phyloP scores from a whole-genome alignment of 2,888 invertebrate genomes.

The Drosophila neonasuta region DNA sequence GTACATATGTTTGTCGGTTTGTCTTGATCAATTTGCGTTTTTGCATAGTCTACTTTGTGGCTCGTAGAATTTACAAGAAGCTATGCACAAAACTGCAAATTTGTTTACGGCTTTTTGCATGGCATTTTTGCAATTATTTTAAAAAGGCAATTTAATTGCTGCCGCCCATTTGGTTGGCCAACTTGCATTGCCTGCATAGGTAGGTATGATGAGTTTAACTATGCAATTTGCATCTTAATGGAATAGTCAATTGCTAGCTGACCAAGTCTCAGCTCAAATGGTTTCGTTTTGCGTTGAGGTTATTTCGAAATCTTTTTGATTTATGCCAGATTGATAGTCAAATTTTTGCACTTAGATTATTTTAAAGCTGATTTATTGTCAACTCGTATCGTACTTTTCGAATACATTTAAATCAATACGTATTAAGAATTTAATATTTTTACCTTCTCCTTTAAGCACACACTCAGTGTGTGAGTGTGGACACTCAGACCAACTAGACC shows the following conservation, averaged over 20 bases:
- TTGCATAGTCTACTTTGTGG: constrained; percentile 56
- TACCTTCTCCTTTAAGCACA: neutral
- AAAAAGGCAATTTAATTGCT: constrained; percentile 69
- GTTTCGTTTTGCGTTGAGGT: constrained; percentile 24
- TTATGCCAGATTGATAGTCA: constrained; percentile 44
- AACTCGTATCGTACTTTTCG: constrained; percentile 24
- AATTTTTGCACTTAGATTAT: constrained; percentile 10
- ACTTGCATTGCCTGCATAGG: constrained; percentile 4
- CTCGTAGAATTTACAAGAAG: constrained; percentile 44
- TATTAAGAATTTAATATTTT: neutral
- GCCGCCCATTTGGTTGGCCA: constrained; percentile 17
- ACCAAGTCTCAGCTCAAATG: constrained; percentile 17
- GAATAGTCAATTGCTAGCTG: constrained; percentile 39
- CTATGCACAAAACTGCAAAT: constrained; percentile 47
- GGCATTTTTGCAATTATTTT: constrained; percentile 66
- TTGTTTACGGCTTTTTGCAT: constrained; percentile 50
- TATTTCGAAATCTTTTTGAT: constrained; percentile 45
- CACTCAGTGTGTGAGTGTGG: neutral
- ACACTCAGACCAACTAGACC: neutral
- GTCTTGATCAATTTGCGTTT: constrained; percentile 58
- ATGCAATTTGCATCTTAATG: constrained; percentile 53
- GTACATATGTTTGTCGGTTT: constrained; percentile 21
- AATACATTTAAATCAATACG: neutral
- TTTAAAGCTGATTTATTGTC: constrained; percentile 35
- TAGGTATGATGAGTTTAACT: constrained; percentile 34